Evolutionary conservation across 1,140 invertebrate species (phyloP).

Genomic region (Eulimnadia texana): DNA sequence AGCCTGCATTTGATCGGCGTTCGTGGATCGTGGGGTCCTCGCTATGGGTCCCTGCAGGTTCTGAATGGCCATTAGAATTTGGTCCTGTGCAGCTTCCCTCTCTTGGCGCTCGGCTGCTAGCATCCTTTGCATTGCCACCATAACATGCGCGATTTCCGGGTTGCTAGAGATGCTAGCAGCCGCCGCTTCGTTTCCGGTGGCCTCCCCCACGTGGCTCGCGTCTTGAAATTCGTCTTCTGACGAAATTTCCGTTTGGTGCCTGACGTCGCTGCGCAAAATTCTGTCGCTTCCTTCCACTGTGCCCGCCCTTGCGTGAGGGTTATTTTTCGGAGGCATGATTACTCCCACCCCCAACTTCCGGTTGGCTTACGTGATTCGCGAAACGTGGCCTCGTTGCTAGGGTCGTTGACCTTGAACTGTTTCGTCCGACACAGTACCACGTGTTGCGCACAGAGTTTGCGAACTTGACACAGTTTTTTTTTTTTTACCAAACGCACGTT

Average conservation of each 20-base stretch:
- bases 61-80: not conserved
- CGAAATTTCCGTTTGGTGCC: no score
- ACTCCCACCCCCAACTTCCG: no score
- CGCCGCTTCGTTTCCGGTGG: not conserved
- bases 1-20: not conserved
- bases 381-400: no score
- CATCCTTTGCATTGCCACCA: not conserved
- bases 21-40: not conserved
- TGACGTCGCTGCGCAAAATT: no score
- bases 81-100: not conserved
- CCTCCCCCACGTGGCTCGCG: not conserved
- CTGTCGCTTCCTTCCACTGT: no score
- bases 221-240: no score
- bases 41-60: not conserved
- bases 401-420: no score
- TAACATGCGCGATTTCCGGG: not conserved
- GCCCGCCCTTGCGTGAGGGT: no score
- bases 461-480: not conserved
- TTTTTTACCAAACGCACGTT: not conserved
- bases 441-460: not conserved
- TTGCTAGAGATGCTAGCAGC: not conserved
- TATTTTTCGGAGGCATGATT: no score
- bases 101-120: not conserved
- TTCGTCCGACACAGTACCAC: no score
- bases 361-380: no score